Base-by-base conservation (phyloP, 2,113 vertebrate genomes). In the Symphodus melops region DNA sequence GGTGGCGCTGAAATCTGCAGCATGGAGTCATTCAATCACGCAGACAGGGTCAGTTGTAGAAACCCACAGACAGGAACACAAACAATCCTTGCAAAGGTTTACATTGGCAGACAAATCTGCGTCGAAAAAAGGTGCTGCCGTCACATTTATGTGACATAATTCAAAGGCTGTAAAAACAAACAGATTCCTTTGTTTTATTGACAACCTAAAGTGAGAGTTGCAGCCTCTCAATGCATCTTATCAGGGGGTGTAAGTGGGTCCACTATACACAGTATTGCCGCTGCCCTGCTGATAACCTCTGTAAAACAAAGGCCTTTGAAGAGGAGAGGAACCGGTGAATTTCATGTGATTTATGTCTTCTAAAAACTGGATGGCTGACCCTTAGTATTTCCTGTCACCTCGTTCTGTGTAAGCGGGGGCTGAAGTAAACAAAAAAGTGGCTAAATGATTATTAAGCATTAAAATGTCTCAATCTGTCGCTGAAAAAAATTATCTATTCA, bases 231-330 rank as follows among this genome's bases (percentile, higher is more conserved):
- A 61, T 78, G 80, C 84, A 72, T 88, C 89, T 91, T 90, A 92
- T 93, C 92, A 63, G 83, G 42, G 48, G 25, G 80, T 54, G 57
- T 87, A 83, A 92, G 89, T 81, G 72, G 77, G 52, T 85, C 86
- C 64, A 89, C 91, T 88, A 88, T 91, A 89, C 90, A 87, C 85
- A 79, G 82, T 88, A 88, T 90, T 91, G 90, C 84, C 68, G 66
- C 78, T 88, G 91, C 61, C 92, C 91, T 33, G 71, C 84, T 85
- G 91, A 93, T 93, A 93, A 93, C 92, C 91, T 92, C 87, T 75
- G 76, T 72, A 70, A 89, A 90, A 93, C 91, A 92, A 92, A 92
- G 73, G 86, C 84, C 90, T 92, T 92, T 92, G 89, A 92, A 92
- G 91, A 88, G 72, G 56, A 86, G 77, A 82, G 86, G 89, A 88